These are phyloP conservation scores for Nicator chloris DNA, from an alignment of 2,113 vertebrate species.

Conservation along the genomic window DNA sequence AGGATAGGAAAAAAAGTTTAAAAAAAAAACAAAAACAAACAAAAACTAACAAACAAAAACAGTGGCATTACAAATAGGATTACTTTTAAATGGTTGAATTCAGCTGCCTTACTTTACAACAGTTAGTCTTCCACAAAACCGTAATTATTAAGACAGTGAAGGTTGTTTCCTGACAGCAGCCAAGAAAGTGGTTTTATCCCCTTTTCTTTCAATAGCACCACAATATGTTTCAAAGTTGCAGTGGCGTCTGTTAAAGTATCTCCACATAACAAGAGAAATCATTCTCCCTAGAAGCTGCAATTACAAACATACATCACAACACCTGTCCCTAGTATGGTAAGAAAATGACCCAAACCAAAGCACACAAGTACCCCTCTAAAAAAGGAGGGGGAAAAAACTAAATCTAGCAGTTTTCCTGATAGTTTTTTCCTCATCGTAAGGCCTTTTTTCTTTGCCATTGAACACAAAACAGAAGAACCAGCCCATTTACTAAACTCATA, in stretches of 20 bases:
- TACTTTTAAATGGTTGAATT: background rate
- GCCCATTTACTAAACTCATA: conserved; percentile 23
- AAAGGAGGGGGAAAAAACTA: rapidly evolving
- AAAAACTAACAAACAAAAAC: too few relatives aligned
- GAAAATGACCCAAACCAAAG: background rate
- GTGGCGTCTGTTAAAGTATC: background rate
- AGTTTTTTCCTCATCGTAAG: background rate
- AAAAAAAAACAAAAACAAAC: too few relatives aligned
- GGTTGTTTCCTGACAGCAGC: background rate
- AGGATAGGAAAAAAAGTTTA: rapidly evolving
- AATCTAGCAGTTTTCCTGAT: background rate
- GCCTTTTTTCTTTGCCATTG: background rate
- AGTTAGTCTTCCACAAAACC: background rate
- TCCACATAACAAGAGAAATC: background rate
- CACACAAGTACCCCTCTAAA: background rate
- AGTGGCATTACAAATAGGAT: background rate
- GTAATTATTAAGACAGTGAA: background rate
- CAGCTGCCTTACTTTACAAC: background rate
- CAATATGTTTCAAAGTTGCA: background rate
- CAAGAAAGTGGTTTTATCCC: background rate
- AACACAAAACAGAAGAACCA: conserved; percentile 37
- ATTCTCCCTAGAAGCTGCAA: background rate
- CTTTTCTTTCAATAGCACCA: background rate
- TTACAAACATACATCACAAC: background rate
- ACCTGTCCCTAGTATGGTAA: background rate